A percentile compares a stretch with the other conserved stretches of the same genome.
phyloP scores from a whole-genome alignment of 2,797 vertebrate genomes.

The Etheostoma perlongum region DNA sequence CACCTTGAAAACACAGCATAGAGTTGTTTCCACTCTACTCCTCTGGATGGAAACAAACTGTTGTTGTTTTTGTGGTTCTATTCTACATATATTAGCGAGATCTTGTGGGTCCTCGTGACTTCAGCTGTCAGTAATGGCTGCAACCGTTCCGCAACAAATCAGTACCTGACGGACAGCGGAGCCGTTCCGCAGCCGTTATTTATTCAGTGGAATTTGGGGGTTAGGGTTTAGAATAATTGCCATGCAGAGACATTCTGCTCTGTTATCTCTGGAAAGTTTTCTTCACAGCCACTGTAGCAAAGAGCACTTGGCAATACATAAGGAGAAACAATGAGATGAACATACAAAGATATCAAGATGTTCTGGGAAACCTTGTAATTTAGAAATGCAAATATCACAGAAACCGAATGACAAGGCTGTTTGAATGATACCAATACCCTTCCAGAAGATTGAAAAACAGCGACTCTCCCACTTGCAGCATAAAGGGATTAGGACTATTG shows the following conservation, averaged over 20 bases:
- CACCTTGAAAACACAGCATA: too few relatives aligned
- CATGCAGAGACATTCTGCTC: background rate
- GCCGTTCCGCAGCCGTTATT: too few relatives aligned
- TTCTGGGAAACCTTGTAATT: constrained; percentile 10
- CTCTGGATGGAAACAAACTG: too few relatives aligned
- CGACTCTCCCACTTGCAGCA: constrained; percentile 10
- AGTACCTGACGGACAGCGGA: too few relatives aligned
- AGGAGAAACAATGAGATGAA: background rate
- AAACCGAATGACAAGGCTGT: constrained; percentile 15
- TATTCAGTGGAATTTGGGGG: too few relatives aligned
- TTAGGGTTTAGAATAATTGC: background rate
- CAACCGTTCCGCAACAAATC: too few relatives aligned
- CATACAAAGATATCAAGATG: background rate
- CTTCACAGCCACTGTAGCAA: background rate
- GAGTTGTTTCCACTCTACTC: too few relatives aligned
- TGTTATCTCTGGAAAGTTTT: background rate
- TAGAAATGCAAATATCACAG: constrained; percentile 16
- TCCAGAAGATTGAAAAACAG: constrained; percentile 19
- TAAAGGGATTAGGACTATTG: constrained; percentile 45
- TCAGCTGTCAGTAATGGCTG: too few relatives aligned
- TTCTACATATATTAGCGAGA: too few relatives aligned
- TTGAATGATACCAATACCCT: constrained; percentile 27
- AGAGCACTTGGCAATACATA: background rate
- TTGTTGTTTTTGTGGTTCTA: too few relatives aligned
- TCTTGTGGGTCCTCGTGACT: too few relatives aligned